Conservation (phyloP, 2,888 invertebrate genomes). For the Thecophora atra region DNA sequence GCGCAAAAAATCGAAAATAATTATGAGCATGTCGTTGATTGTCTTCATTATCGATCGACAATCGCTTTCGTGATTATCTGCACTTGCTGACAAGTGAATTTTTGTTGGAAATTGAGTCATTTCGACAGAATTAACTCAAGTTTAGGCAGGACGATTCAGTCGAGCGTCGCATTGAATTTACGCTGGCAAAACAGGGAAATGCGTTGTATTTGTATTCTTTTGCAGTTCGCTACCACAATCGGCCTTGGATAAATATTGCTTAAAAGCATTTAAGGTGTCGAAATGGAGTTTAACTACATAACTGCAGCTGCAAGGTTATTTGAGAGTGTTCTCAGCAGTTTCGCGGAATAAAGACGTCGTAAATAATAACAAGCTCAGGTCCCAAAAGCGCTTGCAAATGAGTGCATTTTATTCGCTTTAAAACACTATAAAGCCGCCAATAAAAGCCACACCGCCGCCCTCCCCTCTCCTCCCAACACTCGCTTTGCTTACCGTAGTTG, state of each 20-base stretch:
- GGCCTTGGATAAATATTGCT: neutral
- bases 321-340: neutral
- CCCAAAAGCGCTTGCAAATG: neutral
- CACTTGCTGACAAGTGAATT: too few species aligned
- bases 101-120: too few species aligned
- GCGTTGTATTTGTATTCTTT: neutral
- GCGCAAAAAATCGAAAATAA: too few species aligned
- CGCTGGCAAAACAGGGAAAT: neutral
- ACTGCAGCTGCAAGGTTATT: conserved; percentile 10
- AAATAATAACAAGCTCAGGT: conserved; percentile 1
- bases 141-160: too few species aligned
- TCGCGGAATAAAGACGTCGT: neutral
- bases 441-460: neutral
- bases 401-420: neutral
- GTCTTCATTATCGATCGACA: too few species aligned
- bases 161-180: too few species aligned
- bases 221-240: neutral
- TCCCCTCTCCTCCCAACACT: neutral
- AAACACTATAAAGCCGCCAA: conserved; percentile 10
- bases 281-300: neutral
- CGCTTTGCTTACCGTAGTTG: conserved; percentile 61
- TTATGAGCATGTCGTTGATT: too few species aligned
- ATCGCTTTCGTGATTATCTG: too few species aligned
- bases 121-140: too few species aligned
- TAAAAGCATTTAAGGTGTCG: neutral